phyloP scores from a whole-genome alignment of 2,113 vertebrate genomes.

The Etia nguti region DNA sequence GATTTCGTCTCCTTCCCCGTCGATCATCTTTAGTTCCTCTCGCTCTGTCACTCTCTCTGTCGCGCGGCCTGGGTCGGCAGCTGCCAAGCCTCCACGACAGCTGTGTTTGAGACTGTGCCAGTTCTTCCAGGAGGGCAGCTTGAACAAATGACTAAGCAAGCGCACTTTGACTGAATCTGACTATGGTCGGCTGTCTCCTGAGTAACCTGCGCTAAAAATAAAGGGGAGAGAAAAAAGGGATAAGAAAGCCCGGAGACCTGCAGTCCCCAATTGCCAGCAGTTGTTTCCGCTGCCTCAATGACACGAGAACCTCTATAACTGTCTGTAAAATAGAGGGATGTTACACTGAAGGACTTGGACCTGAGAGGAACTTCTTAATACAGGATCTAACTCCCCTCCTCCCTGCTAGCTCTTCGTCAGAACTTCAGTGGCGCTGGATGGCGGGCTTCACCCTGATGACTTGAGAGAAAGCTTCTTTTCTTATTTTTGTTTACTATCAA shows the following conservation, averaged over 20 bases:
- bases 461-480: constrained; percentile 14
- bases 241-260: not conserved
- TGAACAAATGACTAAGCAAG: constrained; percentile 1
- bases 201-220: not conserved
- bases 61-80: constrained; percentile 2
- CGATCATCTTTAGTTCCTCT: not conserved
- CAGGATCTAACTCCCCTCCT: not conserved
- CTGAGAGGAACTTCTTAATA: constrained; percentile 12
- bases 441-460: not conserved
- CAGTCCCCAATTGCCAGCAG: not conserved
- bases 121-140: not conserved
- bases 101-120: not conserved
- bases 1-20: constrained; percentile 27
- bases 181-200: not conserved
- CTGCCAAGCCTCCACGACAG: constrained; percentile 1
- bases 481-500: not conserved
- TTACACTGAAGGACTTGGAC: constrained; percentile 21
- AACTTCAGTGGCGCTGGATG: constrained; percentile 32
- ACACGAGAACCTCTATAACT: not conserved
- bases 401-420: not conserved
- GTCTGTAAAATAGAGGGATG: not conserved
- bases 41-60: not conserved
- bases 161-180: not conserved
- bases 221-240: not conserved
- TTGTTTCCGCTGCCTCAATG: not conserved